Conservation (phyloP, 2,888 invertebrate species). For the Gibbula magus region DNA sequence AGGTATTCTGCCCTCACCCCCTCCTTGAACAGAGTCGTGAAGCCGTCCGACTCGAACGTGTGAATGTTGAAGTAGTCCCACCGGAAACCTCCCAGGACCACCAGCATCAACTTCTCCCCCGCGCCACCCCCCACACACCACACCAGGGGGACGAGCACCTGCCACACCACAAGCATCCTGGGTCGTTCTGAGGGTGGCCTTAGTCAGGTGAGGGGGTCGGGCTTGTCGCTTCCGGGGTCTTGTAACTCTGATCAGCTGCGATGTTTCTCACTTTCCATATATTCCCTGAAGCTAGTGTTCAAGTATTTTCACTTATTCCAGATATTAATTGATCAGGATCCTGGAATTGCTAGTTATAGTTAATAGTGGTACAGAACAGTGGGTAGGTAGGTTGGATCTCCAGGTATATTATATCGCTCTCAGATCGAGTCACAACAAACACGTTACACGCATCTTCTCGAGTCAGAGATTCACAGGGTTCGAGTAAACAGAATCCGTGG, state of each 20-base stretch:
- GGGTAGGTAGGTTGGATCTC: too few relatives aligned
- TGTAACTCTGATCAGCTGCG: too few relatives aligned
- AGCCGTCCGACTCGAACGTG: constrained; percentile 25
- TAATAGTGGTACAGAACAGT: too few relatives aligned
- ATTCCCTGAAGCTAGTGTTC: too few relatives aligned
- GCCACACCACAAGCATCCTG: background rate
- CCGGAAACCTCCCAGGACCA: constrained; percentile 68
- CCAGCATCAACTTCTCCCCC: constrained; percentile 50
- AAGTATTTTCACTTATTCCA: too few relatives aligned
- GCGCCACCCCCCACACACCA: background rate
- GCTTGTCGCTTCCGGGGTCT: background rate
- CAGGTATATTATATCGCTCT: too few relatives aligned
- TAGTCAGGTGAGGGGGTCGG: background rate
- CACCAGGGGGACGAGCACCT: background rate
- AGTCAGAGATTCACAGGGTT: too few relatives aligned
- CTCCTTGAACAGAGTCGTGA: constrained; percentile 45
- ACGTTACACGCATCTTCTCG: too few relatives aligned
- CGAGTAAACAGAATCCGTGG: too few relatives aligned
- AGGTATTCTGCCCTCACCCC: constrained; percentile 64
- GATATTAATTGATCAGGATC: too few relatives aligned
- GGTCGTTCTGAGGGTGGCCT: background rate
- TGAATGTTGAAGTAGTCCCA: constrained; percentile 64
- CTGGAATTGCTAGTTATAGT: too few relatives aligned
- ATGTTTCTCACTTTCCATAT: background rate
- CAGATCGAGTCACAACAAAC: too few relatives aligned